Percentiles rank a stretch among this genome's conserved stretches.
Conservation (phyloP, 2,888 invertebrate genomes). For the Cybosia mesomella region DNA sequence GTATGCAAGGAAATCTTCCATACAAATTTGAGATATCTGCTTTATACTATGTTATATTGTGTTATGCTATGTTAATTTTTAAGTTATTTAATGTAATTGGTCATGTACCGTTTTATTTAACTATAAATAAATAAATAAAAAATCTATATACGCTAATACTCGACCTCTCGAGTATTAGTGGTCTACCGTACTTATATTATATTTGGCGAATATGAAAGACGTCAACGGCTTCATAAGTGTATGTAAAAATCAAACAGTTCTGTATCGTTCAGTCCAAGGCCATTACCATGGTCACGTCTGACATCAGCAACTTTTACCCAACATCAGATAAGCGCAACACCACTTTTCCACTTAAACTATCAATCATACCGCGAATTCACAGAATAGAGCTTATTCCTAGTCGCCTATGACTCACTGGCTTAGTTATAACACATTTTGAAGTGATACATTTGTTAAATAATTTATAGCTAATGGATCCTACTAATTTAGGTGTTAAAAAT, state of each 20-base stretch:
- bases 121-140: too few relatives aligned
- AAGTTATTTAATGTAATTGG: too few relatives aligned
- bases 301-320: constrained; percentile 8
- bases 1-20: too few relatives aligned
- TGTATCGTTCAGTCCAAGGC: constrained; percentile 6
- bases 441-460: background rate
- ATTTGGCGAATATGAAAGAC: background rate
- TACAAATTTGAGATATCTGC: too few relatives aligned
- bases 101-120: too few relatives aligned
- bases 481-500: too few relatives aligned
- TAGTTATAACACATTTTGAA: background rate
- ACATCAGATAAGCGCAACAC: constrained; percentile 14
- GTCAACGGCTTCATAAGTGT: background rate
- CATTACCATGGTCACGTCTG: constrained; percentile 12
- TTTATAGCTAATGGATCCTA: too few relatives aligned
- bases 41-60: too few relatives aligned
- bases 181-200: background rate
- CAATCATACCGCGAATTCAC: constrained; percentile 12
- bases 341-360: constrained; percentile 4
- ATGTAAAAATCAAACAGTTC: background rate
- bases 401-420: background rate
- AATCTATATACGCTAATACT: too few relatives aligned
- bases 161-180: too few relatives aligned
- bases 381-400: background rate
- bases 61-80: too few relatives aligned